phyloP scores from a whole-genome alignment of 2,797 vertebrate species.

The Acestrorhynchus altus region DNA sequence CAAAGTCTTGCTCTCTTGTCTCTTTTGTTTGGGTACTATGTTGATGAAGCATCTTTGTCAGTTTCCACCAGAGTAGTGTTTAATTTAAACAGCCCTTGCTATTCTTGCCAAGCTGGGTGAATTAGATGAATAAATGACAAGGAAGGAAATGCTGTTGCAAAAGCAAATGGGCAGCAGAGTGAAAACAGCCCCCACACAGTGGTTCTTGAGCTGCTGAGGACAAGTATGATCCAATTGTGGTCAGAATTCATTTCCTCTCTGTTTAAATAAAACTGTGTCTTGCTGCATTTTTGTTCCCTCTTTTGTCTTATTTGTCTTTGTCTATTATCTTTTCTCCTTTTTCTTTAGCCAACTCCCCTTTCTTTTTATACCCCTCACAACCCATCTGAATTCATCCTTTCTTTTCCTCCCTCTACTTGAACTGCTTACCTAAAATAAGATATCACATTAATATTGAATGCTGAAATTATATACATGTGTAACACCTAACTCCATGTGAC shows the following conservation, averaged over 20 bases:
- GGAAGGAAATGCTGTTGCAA: conserved; percentile 14
- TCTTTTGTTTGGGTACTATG: neutral
- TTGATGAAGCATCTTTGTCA: conserved; percentile 12
- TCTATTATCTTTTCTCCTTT: neutral
- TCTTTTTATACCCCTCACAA: neutral
- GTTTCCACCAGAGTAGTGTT: conserved; percentile 28
- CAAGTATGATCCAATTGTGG: conserved; percentile 26
- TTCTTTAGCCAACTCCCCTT: neutral
- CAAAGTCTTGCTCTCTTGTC: neutral
- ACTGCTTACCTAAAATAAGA: conserved; percentile 25
- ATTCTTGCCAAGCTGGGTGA: conserved; percentile 32
- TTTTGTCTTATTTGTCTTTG: too few relatives aligned
- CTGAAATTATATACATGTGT: neutral
- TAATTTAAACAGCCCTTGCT: conserved; percentile 36
- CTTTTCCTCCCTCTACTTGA: neutral
- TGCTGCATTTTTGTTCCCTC: neutral
- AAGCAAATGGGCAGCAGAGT: conserved; percentile 24
- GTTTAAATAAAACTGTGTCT: conserved; percentile 2
- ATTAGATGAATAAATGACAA: conserved; percentile 50
- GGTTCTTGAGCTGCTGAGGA: conserved; percentile 8
- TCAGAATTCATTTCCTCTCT: conserved; percentile 15
- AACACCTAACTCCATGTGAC: conserved; percentile 17
- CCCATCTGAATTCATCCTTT: neutral
- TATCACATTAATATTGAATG: conserved; percentile 34
- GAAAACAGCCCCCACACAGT: conserved; percentile 40